phyloP scores from a whole-genome alignment of 2,888 invertebrate genomes.

The Griposia aprilina region DNA sequence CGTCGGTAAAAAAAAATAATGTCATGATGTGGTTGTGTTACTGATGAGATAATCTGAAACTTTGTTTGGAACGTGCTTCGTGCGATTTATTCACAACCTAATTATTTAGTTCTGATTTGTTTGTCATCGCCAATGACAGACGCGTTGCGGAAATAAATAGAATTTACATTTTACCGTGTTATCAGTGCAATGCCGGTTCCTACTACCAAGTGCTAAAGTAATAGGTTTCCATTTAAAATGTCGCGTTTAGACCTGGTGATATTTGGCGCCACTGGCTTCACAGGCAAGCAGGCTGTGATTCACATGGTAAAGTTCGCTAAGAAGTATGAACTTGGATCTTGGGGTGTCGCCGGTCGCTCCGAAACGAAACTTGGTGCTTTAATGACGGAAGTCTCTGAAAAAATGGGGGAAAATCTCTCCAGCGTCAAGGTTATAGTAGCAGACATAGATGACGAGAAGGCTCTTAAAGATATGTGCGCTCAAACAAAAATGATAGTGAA shows the following conservation, averaged over 20 bases:
- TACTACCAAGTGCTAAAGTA: neutral
- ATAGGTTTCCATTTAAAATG: constrained; percentile 69
- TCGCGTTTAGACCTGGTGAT: constrained; percentile 94
- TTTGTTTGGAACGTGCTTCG: neutral
- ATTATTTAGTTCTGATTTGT: neutral
- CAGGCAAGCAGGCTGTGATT: constrained; percentile 96
- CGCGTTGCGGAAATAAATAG: neutral
- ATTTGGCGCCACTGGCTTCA: constrained; percentile 98
- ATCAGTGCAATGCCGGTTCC: constrained; percentile 22
- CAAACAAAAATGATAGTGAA: constrained; percentile 95
- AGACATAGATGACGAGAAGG: constrained; percentile 93
- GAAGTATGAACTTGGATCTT: constrained; percentile 91
- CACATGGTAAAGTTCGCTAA: constrained; percentile 89
- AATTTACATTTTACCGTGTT: neutral
- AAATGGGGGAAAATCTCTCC: constrained; percentile 89
- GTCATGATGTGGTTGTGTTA: too few relatives aligned
- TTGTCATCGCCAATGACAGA: constrained; percentile 8
- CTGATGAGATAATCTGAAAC: too few relatives aligned
- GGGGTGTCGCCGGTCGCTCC: constrained; percentile 97
- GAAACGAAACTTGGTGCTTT: constrained; percentile 87
- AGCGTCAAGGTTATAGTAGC: constrained; percentile 93
- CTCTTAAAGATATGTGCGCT: constrained; percentile 95
- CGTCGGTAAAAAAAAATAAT: too few relatives aligned
- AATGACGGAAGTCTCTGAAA: constrained; percentile 85
- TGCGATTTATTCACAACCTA: neutral